Evolutionary conservation across 2,113 vertebrate species (phyloP), one percentile per base, ranked within the genome.

Genomic region (Gambusia affinis): DNA sequence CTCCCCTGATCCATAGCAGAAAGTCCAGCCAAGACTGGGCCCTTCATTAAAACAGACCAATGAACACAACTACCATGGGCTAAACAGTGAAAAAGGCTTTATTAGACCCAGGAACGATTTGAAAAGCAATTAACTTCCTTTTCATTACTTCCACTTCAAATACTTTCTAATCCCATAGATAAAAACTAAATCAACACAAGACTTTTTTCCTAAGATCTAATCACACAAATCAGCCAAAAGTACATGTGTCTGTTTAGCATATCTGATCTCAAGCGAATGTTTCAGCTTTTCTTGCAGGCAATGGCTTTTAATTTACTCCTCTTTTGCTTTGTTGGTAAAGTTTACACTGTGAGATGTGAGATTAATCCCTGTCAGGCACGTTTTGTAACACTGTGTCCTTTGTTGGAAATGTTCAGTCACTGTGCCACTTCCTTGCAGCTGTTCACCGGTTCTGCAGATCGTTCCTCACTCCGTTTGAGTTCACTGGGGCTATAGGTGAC

Each of bases 101-200:
- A 71, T 27, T 28, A 12, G 71, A 80, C 47, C 54, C 30, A 61
- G 64, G 67, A 37, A 14, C 31, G 61, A 68, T 71, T 67, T 64
- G 47, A 81, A 85, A 81, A 75, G 80, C 79, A 86, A 81, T 86
- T 82, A 87, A 60, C 75, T 66, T 44, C 47, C 47, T 72, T 70
- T 74, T 73, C 68, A 64, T 78, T 76, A 80, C 76, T 75, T 74
- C 27, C 83, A 80, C 63, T 67, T 80, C 44, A 87, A 85, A 83
- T 67, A 30, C 42, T 69, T 65, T 67, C 64, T 78, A 86, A 84
- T 80, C 64, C 65, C 73, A 73, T 14, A 72, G 79, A 86, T n/a
- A 80, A 67, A 72, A 83, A 87, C 70, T 68, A 76, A 79, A 79
- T 73, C 73, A 66, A 71, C 37, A 83, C 44, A 67, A 74, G 64